Evolutionary conservation across 2,888 invertebrate genomes (phyloP).

Genomic region (Scelioninae gen. 1): DNA sequence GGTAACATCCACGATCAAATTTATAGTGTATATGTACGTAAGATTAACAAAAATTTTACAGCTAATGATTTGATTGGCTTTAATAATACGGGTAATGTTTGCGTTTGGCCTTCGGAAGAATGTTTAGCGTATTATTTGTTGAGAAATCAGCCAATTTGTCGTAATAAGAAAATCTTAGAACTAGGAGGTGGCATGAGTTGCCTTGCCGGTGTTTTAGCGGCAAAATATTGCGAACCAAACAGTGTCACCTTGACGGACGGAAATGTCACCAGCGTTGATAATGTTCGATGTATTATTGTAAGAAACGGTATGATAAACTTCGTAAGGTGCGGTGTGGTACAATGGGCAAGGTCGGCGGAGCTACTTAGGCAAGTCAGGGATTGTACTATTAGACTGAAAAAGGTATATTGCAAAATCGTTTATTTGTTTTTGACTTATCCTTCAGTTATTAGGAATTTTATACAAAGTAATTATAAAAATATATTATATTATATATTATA

Average conservation of each 20-base stretch:
- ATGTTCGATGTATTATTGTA: too few relatives aligned
- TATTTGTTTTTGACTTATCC: too few relatives aligned
- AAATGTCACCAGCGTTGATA: conserved; percentile 90
- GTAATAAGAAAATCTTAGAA: conserved; percentile 89
- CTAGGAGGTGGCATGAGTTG: conserved; percentile 94
- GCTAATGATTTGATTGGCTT: conserved; percentile 91
- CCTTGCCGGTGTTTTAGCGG: conserved; percentile 90
- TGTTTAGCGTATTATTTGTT: conserved; percentile 89
- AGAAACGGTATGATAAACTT: too few relatives aligned
- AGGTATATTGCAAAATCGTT: too few relatives aligned
- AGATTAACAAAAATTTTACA: conserved; percentile 87
- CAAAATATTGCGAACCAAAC: conserved; percentile 88
- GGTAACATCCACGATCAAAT: too few relatives aligned
- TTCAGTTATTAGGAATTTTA: too few relatives aligned
- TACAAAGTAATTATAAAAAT: too few relatives aligned
- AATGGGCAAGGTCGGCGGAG: too few relatives aligned
- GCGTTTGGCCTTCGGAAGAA: conserved; percentile 92
- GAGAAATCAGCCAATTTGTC: conserved; percentile 87
- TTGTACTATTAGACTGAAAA: too few relatives aligned
- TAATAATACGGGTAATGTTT: conserved; percentile 92
- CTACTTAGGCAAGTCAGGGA: too few relatives aligned
- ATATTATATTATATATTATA: too few relatives aligned
- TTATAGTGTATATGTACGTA: conserved; percentile 87
- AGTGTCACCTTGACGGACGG: conserved; percentile 91
- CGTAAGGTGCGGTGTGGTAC: too few relatives aligned